Base-by-base conservation (phyloP, 2,797 vertebrate genomes). In the Poeciliopsis paucimaculata region DNA sequence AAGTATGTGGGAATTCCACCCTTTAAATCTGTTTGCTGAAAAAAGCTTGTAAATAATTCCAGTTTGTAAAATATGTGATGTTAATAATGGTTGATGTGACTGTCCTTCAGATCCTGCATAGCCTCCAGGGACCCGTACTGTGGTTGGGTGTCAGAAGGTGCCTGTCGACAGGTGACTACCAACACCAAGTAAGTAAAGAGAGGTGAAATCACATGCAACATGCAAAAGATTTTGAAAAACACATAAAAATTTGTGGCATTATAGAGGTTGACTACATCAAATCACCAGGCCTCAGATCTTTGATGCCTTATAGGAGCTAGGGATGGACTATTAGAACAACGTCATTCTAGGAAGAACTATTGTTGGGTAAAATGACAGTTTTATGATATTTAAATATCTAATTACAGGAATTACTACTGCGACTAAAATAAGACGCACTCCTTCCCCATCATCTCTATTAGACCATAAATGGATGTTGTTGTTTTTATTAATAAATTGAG, bases 51-150 rank as follows among this genome's bases (percentile, higher is more conserved):
- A 39, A 9, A 43, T 2, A 26, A 20, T 74, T 53, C 20, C 23
- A 16, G 4, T 26, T 39, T 57, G 13, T 11, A 68, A 46, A 18
- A 64, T 77, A 51, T 49, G 11, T 34, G 26, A 39, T 4, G 26
- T 15, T 28, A 66, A 79, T 90, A 18, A 86, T 82, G 28, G 13
- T 80, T 60, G 85, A 73, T 80, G 72, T 76, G 76, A 77, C 36
- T 85, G 57, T 86, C 46, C 86, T 88, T 80, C 92, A 99, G 98
- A 95, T 97, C 98, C 91, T 99, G 98, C 84, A 98, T 99, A 73
- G 98, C 98, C 3, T 98, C 98, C 94, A 96, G 98, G 94, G 98
- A 99, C 90, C 98, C 98, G 0, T 99, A 99, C 86, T 99, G 98
- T 1, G 98, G 98, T 77, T 99, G 98, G 98, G 93, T 97, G 86